These are phyloP conservation scores for Heterochromis multidens DNA, from an alignment of 2,113 vertebrate species.

Conservation along the genomic window DNA sequence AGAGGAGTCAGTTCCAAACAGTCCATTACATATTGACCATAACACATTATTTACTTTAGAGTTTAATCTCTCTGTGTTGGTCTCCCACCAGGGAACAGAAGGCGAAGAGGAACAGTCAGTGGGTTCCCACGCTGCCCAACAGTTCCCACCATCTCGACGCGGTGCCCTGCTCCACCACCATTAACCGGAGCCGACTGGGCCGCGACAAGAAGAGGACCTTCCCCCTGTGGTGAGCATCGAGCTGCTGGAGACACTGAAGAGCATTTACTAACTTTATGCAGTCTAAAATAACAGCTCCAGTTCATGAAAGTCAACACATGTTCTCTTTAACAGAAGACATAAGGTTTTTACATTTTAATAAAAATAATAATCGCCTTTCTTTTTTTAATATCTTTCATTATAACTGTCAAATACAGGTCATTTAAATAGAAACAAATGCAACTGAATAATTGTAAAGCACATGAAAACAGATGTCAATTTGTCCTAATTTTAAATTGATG, in stretches of 20 bases:
- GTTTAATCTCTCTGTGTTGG: not conserved
- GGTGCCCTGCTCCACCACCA: conserved; percentile 95
- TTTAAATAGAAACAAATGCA: not conserved
- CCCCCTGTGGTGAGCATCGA: conserved; percentile 86
- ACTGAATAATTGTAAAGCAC: not conserved
- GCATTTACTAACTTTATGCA: not conserved
- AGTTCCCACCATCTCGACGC: conserved; percentile 97
- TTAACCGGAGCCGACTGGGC: conserved; percentile 97
- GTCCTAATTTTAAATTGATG: fast-evolving
- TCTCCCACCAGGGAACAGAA: conserved; percentile 87
- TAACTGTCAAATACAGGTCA: fast-evolving
- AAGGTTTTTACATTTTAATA: fast-evolving
- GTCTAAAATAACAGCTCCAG: too few relatives aligned
- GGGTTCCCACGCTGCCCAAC: conserved; percentile 97
- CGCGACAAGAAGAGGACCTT: conserved; percentile 98
- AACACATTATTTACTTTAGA: not conserved
- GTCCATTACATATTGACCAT: not conserved
- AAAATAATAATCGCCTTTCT: not conserved
- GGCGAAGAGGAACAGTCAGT: conserved; percentile 96
- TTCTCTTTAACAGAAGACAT: fast-evolving
- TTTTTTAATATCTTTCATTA: not conserved
- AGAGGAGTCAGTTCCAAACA: not conserved
- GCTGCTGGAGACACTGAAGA: not conserved
- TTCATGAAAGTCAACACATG: fast-evolving
- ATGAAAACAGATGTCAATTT: not conserved